Evolutionary conservation across 1,140 invertebrate species (phyloP).

Genomic region (Colletes latitarsis): DNA sequence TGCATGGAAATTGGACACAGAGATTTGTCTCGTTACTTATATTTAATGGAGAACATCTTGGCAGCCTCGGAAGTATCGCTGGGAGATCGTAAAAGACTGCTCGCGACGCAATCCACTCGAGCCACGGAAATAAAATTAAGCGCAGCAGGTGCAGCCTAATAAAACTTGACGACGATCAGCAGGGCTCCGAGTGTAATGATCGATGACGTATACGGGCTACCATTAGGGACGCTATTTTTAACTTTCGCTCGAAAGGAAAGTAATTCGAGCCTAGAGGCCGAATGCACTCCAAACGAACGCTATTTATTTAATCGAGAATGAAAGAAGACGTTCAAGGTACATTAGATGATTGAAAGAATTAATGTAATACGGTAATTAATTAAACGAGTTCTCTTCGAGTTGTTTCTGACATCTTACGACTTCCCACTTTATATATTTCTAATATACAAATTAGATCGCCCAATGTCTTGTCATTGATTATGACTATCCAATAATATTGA

Average conservation of each 20-base stretch:
- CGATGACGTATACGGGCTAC: neutral
- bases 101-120: conserved; percentile 15
- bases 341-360: neutral
- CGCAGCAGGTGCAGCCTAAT: conserved; percentile 47
- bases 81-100: conserved; percentile 5
- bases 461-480: too few relatives aligned
- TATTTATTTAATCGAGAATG: neutral
- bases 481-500: too few relatives aligned
- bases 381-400: too few relatives aligned
- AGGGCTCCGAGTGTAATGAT: conserved; percentile 15
- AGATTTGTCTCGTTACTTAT: conserved; percentile 14
- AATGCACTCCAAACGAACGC: neutral
- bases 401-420: too few relatives aligned
- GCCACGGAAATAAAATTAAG: conserved; percentile 44
- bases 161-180: conserved; percentile 39
- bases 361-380: too few relatives aligned
- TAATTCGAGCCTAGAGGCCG: neutral
- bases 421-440: too few relatives aligned
- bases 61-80: conserved; percentile 5
- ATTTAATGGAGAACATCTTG: conserved; percentile 30
- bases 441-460: too few relatives aligned
- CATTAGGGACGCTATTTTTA: conserved; percentile 1
- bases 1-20: neutral
- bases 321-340: too few relatives aligned
- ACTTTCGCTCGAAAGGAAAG: neutral